Conservation (phyloP, 2,797 vertebrate genomes). For the Enteromius unitaeniatus region DNA sequence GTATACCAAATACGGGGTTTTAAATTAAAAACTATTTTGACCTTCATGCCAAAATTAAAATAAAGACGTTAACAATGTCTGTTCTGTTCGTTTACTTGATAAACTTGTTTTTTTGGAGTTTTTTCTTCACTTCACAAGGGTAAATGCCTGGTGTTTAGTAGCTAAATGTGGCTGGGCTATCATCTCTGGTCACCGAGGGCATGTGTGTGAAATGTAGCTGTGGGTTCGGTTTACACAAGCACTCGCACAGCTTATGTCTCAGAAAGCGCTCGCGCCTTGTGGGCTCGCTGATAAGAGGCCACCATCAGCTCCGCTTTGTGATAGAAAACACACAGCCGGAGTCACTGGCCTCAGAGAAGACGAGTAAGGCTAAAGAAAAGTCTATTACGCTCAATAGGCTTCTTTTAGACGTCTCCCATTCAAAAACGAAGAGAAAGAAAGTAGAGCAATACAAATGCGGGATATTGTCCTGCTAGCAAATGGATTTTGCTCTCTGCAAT, state of each 20-base stretch:
- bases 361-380: slow-evolving; percentile 13
- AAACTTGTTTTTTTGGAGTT: not conserved
- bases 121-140: not conserved
- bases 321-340: slow-evolving; percentile 36
- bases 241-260: slow-evolving; percentile 41
- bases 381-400: slow-evolving; percentile 37
- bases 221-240: slow-evolving; percentile 38
- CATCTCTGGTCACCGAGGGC: slow-evolving; percentile 26
- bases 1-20: too few relatives aligned
- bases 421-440: slow-evolving; percentile 26
- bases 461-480: slow-evolving; percentile 44
- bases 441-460: slow-evolving; percentile 22
- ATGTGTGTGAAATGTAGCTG: slow-evolving; percentile 34
- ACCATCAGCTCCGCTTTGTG: slow-evolving; percentile 46
- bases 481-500: slow-evolving; percentile 33
- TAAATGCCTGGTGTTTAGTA: slow-evolving; percentile 6
- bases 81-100: not conserved
- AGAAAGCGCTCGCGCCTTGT: slow-evolving; percentile 43
- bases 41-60: not conserved
- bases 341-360: slow-evolving; percentile 16
- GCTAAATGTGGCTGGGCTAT: not conserved
- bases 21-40: too few relatives aligned
- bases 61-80: not conserved
- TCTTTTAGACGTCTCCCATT: slow-evolving; percentile 30
- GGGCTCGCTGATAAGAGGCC: slow-evolving; percentile 50